Conservation (phyloP, 2,797 vertebrate species). For the Enteromius trimaculatus region DNA sequence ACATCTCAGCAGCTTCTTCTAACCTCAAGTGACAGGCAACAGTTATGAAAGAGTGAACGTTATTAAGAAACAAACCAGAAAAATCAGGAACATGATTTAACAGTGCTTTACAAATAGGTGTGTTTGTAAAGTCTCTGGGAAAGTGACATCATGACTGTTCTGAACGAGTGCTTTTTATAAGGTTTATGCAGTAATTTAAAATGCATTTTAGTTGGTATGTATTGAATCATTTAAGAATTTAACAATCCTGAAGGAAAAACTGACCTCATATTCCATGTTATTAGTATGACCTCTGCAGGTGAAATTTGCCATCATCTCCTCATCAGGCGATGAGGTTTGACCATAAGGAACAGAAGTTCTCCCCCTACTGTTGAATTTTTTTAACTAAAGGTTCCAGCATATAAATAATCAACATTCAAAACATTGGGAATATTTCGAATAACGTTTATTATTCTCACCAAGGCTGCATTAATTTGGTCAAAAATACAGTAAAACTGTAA, state of each 20-base stretch:
- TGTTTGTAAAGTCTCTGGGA: slow-evolving; percentile 7
- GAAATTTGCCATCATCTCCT: neutral
- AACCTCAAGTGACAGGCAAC: slow-evolving; percentile 40
- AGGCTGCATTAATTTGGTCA: slow-evolving; percentile 1
- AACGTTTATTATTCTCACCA: neutral
- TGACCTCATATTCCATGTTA: neutral
- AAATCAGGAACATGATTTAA: neutral
- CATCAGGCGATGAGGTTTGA: neutral
- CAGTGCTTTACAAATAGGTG: slow-evolving; percentile 1
- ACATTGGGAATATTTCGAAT: neutral
- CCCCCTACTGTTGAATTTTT: neutral
- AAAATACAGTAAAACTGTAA: neutral
- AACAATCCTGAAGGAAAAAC: neutral
- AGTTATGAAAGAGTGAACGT: slow-evolving; percentile 46
- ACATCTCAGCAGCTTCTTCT: slow-evolving; percentile 50
- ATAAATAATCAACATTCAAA: slow-evolving; percentile 1
- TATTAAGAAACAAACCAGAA: slow-evolving; percentile 22
- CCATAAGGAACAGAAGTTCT: neutral
- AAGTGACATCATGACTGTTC: neutral
- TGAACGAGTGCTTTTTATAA: neutral
- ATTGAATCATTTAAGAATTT: neutral
- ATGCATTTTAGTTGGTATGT: neutral
- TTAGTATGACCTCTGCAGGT: neutral
- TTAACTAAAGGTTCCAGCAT: neutral
- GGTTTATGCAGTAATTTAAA: neutral